A percentile compares a stretch with the other conserved stretches of the same genome.
Conservation (phyloP, 2,888 invertebrate species). For the Disparrhopalites patrizii region DNA sequence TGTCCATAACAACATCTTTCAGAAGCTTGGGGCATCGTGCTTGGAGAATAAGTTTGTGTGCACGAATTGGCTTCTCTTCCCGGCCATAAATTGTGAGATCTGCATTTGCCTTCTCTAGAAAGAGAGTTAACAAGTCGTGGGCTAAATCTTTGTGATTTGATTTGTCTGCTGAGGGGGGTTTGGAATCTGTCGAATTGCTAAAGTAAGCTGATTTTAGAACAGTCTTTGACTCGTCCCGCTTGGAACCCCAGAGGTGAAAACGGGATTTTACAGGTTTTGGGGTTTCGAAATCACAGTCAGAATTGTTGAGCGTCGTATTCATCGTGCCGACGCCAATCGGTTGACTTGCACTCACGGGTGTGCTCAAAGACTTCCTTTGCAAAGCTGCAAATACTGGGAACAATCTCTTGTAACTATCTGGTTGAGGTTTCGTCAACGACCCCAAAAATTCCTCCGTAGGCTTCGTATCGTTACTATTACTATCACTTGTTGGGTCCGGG, state of each 20-base stretch:
- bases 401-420: neutral
- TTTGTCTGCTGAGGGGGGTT: neutral
- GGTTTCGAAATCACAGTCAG: conserved; percentile 1
- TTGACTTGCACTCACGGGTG: neutral
- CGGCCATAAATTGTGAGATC: conserved; percentile 53
- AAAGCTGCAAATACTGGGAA: conserved; percentile 1
- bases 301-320: neutral
- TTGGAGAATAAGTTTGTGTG: conserved; percentile 54
- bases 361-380: neutral
- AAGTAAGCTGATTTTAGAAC: neutral
- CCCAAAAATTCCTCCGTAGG: neutral
- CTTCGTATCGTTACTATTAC: neutral
- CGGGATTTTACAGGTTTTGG: neutral
- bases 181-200: neutral
- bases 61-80: conserved; percentile 52
- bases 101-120: conserved; percentile 28
- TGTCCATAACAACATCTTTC: conserved; percentile 49
- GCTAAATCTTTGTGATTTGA: conserved; percentile 21
- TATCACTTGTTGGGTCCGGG: neutral
- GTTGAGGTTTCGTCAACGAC: neutral
- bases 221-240: neutral
- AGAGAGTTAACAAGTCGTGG: conserved; percentile 18
- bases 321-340: neutral
- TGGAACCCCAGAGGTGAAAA: neutral
- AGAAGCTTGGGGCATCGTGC: conserved; percentile 53